These are phyloP conservation scores for Rhabdornis inornatus DNA, from an alignment of 2,113 vertebrate species.

Conservation along the genomic window DNA sequence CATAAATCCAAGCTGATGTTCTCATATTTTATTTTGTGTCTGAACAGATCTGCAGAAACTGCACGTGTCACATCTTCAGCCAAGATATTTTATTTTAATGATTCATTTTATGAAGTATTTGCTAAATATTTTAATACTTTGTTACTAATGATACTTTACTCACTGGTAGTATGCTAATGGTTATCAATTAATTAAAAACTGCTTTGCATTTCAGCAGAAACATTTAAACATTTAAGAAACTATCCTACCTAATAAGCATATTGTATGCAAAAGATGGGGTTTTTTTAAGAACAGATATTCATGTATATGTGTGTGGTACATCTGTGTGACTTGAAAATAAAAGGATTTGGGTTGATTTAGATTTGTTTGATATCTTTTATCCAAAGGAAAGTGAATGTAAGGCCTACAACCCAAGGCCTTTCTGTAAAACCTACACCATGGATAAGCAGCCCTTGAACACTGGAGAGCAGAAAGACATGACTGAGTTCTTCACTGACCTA, in stretches of 20 bases:
- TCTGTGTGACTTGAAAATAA: not conserved
- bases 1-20: not conserved
- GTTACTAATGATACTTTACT: not conserved
- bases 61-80: not conserved
- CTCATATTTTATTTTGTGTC: not conserved
- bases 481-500: slow-evolving; percentile 97
- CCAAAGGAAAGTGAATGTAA: slow-evolving; percentile 95
- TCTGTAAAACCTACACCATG: slow-evolving; percentile 99
- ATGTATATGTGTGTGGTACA: rapidly evolving
- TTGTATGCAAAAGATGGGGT: not conserved
- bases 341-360: not conserved
- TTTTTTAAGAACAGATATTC: not conserved
- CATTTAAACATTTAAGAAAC: not conserved
- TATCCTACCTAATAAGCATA: not conserved
- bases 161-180: not conserved
- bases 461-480: slow-evolving; percentile 99
- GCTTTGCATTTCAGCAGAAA: not conserved
- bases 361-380: not conserved
- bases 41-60: not conserved
- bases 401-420: slow-evolving; percentile 95
- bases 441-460: slow-evolving; percentile 98
- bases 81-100: not conserved
- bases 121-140: not conserved
- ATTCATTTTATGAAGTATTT: not conserved
- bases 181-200: not conserved